These are phyloP conservation scores for Heliconius aoede DNA, from an alignment of 2,888 invertebrate genomes.

Conservation along the genomic window DNA sequence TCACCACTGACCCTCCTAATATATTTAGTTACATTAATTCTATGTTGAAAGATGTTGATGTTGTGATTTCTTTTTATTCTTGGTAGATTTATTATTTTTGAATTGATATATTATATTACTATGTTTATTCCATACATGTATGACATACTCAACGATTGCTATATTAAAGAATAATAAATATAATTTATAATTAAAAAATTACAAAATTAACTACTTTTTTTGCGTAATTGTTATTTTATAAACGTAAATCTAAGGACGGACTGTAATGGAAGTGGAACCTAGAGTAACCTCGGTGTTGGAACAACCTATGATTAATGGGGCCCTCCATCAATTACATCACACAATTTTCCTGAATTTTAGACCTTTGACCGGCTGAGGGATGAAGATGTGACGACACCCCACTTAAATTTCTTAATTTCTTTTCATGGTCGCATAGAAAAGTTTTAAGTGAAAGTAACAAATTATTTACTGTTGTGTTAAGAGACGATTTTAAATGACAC, in stretches of 20 bases:
- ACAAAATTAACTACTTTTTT: too few relatives aligned
- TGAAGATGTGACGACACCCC: too few relatives aligned
- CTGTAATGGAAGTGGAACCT: too few relatives aligned
- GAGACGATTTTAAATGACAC: conserved; percentile 62
- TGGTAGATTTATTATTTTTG: neutral
- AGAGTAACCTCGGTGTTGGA: too few relatives aligned
- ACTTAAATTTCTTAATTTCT: conserved; percentile 32
- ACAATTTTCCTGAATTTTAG: too few relatives aligned
- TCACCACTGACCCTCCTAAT: conserved; percentile 86
- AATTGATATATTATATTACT: neutral
- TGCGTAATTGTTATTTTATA: too few relatives aligned
- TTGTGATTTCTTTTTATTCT: conserved; percentile 47
- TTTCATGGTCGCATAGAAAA: conserved; percentile 41
- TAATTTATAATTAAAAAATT: too few relatives aligned
- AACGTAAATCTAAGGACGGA: too few relatives aligned
- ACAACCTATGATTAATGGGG: too few relatives aligned
- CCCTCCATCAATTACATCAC: too few relatives aligned
- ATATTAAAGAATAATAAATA: too few relatives aligned
- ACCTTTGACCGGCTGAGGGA: too few relatives aligned
- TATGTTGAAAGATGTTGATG: conserved; percentile 82
- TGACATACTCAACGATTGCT: conserved; percentile 19
- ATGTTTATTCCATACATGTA: neutral
- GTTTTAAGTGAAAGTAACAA: conserved; percentile 64
- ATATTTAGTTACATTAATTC: conserved; percentile 88
- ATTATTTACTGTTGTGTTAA: conserved; percentile 61